phyloP scores from a whole-genome alignment of 2,113 vertebrate species.

The Vulpes ferrilata region DNA sequence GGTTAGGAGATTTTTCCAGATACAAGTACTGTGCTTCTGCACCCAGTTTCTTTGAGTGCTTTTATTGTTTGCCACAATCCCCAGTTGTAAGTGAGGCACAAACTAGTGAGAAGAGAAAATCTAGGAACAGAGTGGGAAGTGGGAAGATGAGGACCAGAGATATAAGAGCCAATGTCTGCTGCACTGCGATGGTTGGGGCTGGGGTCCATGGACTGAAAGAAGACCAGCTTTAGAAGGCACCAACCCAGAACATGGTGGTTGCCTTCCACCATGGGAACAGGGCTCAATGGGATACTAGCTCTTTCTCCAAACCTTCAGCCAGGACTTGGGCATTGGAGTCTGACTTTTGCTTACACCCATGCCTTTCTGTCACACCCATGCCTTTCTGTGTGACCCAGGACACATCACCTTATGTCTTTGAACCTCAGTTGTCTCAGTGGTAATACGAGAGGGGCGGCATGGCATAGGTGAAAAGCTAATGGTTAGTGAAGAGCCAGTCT shows the following conservation, averaged over 20 bases:
- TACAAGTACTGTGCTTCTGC: constrained; percentile 69
- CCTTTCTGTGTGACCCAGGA: neutral
- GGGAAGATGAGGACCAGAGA: neutral
- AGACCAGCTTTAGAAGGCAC: neutral
- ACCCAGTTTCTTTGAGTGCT: constrained; percentile 60
- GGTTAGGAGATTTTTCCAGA: constrained; percentile 76
- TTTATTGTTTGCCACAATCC: constrained; percentile 53
- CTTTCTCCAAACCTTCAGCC: neutral
- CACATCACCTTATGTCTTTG: neutral
- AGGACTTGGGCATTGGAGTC: neutral
- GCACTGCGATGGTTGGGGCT: rapidly evolving
- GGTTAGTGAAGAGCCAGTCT: neutral
- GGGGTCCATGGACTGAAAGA: neutral
- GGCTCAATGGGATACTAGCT: neutral
- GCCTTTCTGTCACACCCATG: neutral
- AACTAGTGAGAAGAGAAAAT: constrained; percentile 58
- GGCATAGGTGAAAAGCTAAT: neutral
- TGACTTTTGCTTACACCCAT: neutral
- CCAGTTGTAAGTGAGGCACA: constrained; percentile 54
- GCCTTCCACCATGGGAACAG: neutral
- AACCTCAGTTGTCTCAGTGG: neutral
- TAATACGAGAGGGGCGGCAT: neutral
- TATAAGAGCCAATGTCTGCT: constrained; percentile 61
- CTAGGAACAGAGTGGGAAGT: neutral
- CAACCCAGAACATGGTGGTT: neutral